Evolutionary conservation across 2,797 vertebrate species (phyloP).

Genomic region (Onychomys leucogaster): DNA sequence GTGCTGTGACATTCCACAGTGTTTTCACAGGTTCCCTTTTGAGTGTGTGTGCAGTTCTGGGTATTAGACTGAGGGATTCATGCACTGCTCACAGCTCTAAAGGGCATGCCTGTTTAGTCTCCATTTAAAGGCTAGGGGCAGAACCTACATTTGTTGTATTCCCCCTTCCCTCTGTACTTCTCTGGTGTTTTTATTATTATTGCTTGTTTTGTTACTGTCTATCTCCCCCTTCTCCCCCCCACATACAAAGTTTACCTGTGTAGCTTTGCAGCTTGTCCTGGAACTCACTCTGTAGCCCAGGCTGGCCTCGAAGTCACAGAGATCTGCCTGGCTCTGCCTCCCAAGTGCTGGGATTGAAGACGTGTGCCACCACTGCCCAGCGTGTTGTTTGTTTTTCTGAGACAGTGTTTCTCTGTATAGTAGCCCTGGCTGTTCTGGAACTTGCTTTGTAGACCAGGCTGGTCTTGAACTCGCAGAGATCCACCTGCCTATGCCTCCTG

Average conservation of each 20-base stretch:
- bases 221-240: no score
- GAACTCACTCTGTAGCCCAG: no score
- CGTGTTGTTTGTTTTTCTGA: not conserved
- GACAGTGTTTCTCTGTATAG: not conserved
- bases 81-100: not conserved
- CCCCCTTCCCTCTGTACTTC: not conserved
- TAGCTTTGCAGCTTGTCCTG: no score
- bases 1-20: not conserved
- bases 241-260: no score
- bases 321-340: no score
- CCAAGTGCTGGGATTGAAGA: no score
- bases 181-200: not conserved
- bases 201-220: not conserved
- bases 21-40: not conserved
- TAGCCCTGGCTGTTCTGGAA: not conserved
- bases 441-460: not conserved
- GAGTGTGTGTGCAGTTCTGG: not conserved
- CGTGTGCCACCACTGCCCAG: no score
- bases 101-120: not conserved
- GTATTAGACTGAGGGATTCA: not conserved
- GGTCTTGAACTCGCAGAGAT: not conserved
- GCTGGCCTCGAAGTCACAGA: no score
- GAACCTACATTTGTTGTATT: not conserved
- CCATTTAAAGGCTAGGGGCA: not conserved
- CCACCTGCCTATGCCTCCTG: not conserved